Base-by-base conservation (phyloP, 2,888 invertebrate genomes). In the Amphipoea lucens region DNA sequence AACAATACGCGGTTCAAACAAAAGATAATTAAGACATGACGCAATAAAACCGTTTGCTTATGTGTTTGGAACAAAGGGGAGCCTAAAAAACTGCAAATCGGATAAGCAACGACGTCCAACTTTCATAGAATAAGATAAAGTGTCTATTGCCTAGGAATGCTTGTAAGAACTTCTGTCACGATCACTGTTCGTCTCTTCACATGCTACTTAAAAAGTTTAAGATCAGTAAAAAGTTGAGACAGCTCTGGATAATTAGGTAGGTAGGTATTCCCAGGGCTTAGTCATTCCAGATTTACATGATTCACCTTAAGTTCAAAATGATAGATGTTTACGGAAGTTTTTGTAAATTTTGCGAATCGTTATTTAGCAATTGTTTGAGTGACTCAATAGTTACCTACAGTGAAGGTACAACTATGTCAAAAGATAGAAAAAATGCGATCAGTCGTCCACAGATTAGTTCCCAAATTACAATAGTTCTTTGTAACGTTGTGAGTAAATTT, bases 1-100 rank as follows among this genome's bases (percentile, higher is more conserved):
- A 92, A 93, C 95, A 94, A 94, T 93, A 93, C 94, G 90, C 88
- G 85, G 84, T 85, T 89, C 89, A 92, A 92, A 95, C 94, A 94
- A 95, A 94, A 94, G 95, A 93, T 93, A 94, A 93, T 94, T 88
- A 90, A 85, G 77, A 79, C 70, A 83, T 90, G 87, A 87, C 79
- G 90, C 85, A 90, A 90, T 89, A 86, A 80, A 90, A 79, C 76
- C 74, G 82, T 86, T 87, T 83, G 89, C 75, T 87, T 84, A 87
- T 81, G 76, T 81, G 84, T 78, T 60, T 66, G 71, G 84, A 90
- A 90, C 90, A 91, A 91, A 91, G 78, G 86, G 71, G 77, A 79
- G 70, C 70, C 72, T 79, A 91, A 91, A 63, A 89, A 90, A 89
- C 87, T 74, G 87, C 75, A 79, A 80, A 79, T 86, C 70, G 74